These are phyloP conservation scores for Heliocidaris erythrogramma DNA, from an alignment of 35 echinoderm and acorn worm species.

Conservation along the genomic window DNA sequence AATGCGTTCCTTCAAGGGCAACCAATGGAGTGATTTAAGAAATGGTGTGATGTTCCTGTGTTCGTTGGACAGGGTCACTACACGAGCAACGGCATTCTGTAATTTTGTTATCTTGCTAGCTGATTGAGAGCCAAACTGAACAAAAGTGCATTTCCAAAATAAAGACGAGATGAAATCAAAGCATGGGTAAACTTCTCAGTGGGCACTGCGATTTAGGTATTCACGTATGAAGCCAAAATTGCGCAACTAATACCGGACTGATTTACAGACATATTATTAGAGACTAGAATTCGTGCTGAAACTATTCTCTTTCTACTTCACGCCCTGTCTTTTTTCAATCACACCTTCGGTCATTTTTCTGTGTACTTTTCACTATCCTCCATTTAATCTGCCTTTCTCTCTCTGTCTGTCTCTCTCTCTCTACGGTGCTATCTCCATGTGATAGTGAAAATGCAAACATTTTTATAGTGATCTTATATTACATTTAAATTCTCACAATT, in stretches of 20 bases:
- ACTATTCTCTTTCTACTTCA: too few relatives aligned
- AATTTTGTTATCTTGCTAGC: conserved; percentile 16
- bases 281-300: too few relatives aligned
- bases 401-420: too few relatives aligned
- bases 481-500: too few relatives aligned
- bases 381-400: too few relatives aligned
- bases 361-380: too few relatives aligned
- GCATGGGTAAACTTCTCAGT: background rate
- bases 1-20: background rate
- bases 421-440: too few relatives aligned
- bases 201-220: background rate
- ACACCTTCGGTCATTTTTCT: too few relatives aligned
- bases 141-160: background rate
- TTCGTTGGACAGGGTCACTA: background rate
- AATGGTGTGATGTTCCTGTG: background rate
- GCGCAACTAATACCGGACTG: background rate
- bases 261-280: too few relatives aligned
- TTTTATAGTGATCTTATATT: too few relatives aligned
- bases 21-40: conserved; percentile 1
- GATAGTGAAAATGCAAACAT: too few relatives aligned
- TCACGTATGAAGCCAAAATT: background rate
- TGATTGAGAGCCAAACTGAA: background rate
- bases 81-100: conserved; percentile 2
- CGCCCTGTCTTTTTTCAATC: too few relatives aligned
- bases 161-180: background rate